Conservation (phyloP, 2,888 invertebrate species). For the Xanthia icteritia region DNA sequence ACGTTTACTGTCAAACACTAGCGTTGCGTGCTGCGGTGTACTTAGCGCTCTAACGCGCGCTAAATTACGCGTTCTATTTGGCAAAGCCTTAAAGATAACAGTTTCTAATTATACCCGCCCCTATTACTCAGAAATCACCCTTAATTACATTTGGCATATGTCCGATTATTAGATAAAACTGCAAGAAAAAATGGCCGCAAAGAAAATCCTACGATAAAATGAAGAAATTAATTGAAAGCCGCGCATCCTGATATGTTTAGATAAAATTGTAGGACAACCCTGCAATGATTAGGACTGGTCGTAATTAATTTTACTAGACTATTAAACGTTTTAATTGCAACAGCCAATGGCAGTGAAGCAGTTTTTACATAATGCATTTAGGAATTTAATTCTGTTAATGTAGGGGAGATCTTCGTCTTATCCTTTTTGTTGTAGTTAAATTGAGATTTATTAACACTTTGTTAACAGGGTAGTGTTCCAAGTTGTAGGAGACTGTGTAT, state of each 20-base stretch:
- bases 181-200: constrained; percentile 28
- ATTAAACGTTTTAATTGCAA: constrained; percentile 53
- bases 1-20: too few species aligned
- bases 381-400: constrained; percentile 19
- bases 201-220: constrained; percentile 42
- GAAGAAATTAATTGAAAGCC: constrained; percentile 46
- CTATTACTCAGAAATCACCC: constrained; percentile 39
- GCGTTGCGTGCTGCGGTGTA: too few species aligned
- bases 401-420: background rate
- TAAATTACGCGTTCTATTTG: too few species aligned
- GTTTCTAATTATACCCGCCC: constrained; percentile 17
- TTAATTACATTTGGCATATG: constrained; percentile 35
- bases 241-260: constrained; percentile 8
- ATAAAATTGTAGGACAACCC: constrained; percentile 51
- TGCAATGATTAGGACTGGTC: constrained; percentile 33
- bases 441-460: constrained; percentile 21
- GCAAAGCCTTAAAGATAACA: background rate
- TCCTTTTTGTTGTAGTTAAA: constrained; percentile 1
- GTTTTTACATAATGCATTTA: constrained; percentile 40
- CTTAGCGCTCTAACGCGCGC: too few species aligned
- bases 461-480: background rate
- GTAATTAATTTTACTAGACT: constrained; percentile 57
- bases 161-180: constrained; percentile 39
- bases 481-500: background rate
- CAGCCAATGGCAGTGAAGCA: constrained; percentile 16